Evolutionary conservation across 2,113 vertebrate genomes (phyloP).

Genomic region (Prunella fulvescens): DNA sequence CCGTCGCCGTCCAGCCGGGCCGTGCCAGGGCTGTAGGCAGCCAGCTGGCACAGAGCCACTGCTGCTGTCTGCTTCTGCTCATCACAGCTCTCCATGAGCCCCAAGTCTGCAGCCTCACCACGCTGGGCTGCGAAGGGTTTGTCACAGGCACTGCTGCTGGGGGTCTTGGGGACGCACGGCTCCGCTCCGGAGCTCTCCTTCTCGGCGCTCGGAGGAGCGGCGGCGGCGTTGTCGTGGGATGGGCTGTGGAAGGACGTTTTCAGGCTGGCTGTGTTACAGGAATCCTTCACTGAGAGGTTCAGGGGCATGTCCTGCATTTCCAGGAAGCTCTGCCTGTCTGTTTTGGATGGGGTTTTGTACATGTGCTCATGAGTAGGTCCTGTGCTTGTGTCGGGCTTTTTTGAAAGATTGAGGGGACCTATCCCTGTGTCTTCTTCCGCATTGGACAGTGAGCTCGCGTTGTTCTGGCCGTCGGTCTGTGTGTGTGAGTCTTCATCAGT

Average conservation of each 20-base stretch:
- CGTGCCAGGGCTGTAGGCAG: slow-evolving; percentile 74
- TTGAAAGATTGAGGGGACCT: slow-evolving; percentile 91
- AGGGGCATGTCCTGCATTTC: slow-evolving; percentile 82
- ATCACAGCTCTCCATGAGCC: slow-evolving; percentile 77
- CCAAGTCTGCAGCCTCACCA: neutral
- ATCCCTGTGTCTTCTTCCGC: slow-evolving; percentile 53
- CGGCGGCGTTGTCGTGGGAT: neutral
- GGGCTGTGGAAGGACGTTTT: slow-evolving; percentile 11
- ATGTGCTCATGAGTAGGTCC: neutral
- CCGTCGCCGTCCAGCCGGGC: neutral
- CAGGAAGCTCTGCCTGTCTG: slow-evolving; percentile 36
- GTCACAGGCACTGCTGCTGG: rapidly evolving
- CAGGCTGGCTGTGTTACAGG: slow-evolving; percentile 48
- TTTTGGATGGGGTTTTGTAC: neutral
- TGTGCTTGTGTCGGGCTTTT: slow-evolving; percentile 61
- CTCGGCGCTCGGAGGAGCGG: neutral
- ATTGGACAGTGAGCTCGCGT: neutral
- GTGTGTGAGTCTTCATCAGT: neutral
- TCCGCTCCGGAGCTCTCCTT: neutral
- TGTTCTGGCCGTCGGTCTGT: neutral
- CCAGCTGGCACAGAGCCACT: slow-evolving; percentile 92
- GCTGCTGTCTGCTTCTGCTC: slow-evolving; percentile 92
- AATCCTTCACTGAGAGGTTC: slow-evolving; percentile 86
- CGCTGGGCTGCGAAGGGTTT: neutral
- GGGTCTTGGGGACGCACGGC: neutral